Evolutionary conservation across 2,113 vertebrate genomes (phyloP).

Genomic region (Melanostigma gelatinosum): DNA sequence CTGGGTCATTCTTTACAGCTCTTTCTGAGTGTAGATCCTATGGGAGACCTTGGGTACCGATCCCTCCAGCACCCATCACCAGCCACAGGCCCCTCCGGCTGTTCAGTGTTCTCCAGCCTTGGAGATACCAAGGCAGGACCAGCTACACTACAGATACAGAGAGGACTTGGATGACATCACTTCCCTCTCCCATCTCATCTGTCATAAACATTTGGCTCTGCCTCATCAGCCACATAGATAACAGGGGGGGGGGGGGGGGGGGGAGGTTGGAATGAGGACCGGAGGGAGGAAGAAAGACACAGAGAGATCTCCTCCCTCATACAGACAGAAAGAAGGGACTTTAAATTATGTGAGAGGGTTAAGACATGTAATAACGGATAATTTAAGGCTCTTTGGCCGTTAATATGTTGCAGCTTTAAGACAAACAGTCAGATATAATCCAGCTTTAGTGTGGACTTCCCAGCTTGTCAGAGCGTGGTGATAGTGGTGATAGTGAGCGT

Average conservation of each 20-base stretch:
- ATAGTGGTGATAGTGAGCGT: conserved; percentile 18
- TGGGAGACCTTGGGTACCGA: conserved; percentile 76
- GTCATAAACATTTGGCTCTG: conserved; percentile 83
- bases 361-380: conserved; percentile 72
- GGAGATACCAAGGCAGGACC: conserved; percentile 57
- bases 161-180: conserved; percentile 84
- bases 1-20: conserved; percentile 74
- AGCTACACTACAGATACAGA: conserved; percentile 61
- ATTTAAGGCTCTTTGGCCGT: conserved; percentile 72
- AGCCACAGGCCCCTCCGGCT: conserved; percentile 55
- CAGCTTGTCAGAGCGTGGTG: conserved; percentile 45
- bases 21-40: conserved; percentile 61
- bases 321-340: conserved; percentile 63
- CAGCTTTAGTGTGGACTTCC: conserved; percentile 53
- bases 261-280: conserved; percentile 47
- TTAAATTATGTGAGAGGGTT: conserved; percentile 64
- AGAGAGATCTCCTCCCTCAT: conserved; percentile 55
- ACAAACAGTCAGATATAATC: conserved; percentile 65
- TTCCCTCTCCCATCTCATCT: conserved; percentile 77
- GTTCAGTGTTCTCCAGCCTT: conserved; percentile 61
- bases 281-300: conserved; percentile 39
- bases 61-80: conserved; percentile 72
- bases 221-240: conserved; percentile 79
- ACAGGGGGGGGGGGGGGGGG: conserved; percentile 6
- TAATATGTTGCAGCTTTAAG: conserved; percentile 54